These are phyloP conservation scores for Misgurnus anguillicaudatus DNA, from an alignment of 2,113 vertebrate genomes.

Conservation along the genomic window DNA sequence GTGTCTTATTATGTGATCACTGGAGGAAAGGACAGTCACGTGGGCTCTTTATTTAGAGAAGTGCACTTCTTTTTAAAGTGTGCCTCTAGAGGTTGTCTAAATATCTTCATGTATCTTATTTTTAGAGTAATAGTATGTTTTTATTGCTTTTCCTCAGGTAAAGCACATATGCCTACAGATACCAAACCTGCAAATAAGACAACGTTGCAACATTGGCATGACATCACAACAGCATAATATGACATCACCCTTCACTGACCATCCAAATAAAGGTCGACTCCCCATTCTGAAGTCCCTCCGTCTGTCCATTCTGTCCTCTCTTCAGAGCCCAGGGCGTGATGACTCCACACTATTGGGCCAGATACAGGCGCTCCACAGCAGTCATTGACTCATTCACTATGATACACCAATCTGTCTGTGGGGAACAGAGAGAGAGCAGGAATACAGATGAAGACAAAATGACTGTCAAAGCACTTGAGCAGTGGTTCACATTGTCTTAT, in stretches of 20 bases:
- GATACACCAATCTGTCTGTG: slow-evolving; percentile 43
- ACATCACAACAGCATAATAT: background rate
- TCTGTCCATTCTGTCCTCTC: slow-evolving; percentile 11
- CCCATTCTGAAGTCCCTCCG: background rate
- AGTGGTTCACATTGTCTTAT: background rate
- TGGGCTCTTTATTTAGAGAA: no score
- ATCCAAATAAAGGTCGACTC: background rate
- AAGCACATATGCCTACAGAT: no score
- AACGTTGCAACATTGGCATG: background rate
- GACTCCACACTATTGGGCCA: slow-evolving; percentile 34
- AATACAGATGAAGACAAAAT: slow-evolving; percentile 46
- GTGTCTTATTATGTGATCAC: no score
- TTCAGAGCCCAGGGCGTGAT: slow-evolving; percentile 19
- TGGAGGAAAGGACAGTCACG: no score
- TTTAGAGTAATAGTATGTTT: no score
- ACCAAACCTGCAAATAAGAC: no score
- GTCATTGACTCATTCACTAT: slow-evolving; percentile 40
- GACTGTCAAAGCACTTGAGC: slow-evolving; percentile 44
- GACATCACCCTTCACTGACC: slow-evolving; percentile 4
- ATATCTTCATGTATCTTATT: no score
- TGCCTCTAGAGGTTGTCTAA: no score
- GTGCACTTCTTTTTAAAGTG: no score
- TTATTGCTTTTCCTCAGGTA: no score
- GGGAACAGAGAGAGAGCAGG: slow-evolving; percentile 17
- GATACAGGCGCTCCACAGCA: slow-evolving; percentile 32